Evolutionary conservation across 2,797 vertebrate genomes (phyloP).

Genomic region (Malurus splendens): DNA sequence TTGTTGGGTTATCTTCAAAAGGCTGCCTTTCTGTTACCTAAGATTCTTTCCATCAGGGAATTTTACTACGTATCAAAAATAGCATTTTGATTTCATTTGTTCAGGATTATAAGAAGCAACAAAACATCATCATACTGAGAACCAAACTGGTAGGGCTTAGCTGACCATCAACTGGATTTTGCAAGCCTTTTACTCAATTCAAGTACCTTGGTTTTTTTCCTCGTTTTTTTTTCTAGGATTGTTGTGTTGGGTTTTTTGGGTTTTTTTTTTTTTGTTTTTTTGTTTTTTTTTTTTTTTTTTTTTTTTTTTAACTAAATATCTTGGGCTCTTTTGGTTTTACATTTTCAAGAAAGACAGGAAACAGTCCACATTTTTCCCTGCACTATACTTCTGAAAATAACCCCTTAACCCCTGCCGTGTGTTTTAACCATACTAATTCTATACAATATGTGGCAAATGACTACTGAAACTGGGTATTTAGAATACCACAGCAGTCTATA

Average conservation of each 20-base stretch:
- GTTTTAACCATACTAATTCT: background rate
- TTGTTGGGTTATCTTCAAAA: background rate
- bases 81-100: background rate
- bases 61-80: background rate
- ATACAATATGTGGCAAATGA: background rate
- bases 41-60: background rate
- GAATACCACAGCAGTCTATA: background rate
- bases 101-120: background rate
- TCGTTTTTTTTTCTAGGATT: too few relatives aligned
- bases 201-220: background rate
- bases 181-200: background rate
- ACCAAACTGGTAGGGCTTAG: background rate
- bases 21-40: background rate
- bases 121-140: background rate
- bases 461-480: background rate
- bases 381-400: background rate
- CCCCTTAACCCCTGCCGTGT: background rate
- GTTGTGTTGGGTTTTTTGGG: too few relatives aligned
- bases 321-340: background rate
- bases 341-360: background rate
- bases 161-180: background rate
- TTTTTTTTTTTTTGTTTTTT: background rate
- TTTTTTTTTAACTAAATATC: background rate
- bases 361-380: background rate
- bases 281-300: rapidly evolving